Evolutionary conservation across 2,113 vertebrate genomes (phyloP), one percentile per base, ranked within the genome.

Genomic region (Sphaerodactylus townsendi): DNA sequence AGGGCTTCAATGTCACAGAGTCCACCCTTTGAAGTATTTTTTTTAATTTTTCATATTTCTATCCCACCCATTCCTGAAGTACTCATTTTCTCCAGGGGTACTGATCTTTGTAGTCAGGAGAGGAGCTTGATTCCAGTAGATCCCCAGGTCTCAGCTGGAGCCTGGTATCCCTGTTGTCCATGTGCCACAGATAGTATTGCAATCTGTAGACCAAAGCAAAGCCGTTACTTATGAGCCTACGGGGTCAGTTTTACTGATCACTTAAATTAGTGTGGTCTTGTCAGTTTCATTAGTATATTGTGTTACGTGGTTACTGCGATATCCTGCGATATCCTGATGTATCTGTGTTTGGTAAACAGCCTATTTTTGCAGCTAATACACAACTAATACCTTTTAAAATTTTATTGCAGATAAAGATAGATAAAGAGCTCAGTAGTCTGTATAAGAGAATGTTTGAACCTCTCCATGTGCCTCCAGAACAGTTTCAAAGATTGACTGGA

Each of bases 381-480:
- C 10, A 48, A 23, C 39, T 41, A 35, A 83, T 8, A 70, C 23
- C 19, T 73, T 92, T 65, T 90, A 14, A 9, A 83, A 65, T 88
- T 84, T 5, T 56, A 30, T 95, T 95, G 77, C 95, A 99, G 99
- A 98, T 99, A 77, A 99, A 99, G 91, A 98, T 99, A 35, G 97
- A 99, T 89, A 96, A 97, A 88, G 98, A 99, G 85, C 95, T 99
- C 88, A 96, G 92, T 62, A 96, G 97, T 0, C 93, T 99, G 88
- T 99, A 99, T 95, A 98, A 96, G 91, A 96, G 97, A 86, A 97
- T 98, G 97, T 99, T 99, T 90, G 97, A 99, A 93, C 98, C 99
- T 9, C 97, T 99, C 53, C 98, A 96, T 9, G 99, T 99, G 87
- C 94, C 96, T 86, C 97, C 99, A 88, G 97, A 98, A 86, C 91